These are phyloP conservation scores for Orestias chungarensis DNA, from an alignment of 2,797 vertebrate species.

Conservation along the genomic window DNA sequence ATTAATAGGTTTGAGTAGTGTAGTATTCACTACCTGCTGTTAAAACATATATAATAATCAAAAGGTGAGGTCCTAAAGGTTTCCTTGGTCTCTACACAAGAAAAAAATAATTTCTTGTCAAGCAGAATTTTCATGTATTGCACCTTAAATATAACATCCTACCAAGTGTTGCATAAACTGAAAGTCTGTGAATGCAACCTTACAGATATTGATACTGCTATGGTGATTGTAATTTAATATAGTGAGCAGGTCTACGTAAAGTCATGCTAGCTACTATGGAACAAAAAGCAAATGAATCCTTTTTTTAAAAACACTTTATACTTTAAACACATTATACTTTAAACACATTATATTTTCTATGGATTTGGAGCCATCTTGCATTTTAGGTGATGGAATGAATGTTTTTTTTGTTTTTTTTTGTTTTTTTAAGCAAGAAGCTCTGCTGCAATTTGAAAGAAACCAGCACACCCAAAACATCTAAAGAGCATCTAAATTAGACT, in stretches of 20 bases:
- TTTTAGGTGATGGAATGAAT: background rate
- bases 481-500: constrained; percentile 4
- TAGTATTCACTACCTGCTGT: background rate
- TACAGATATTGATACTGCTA: background rate
- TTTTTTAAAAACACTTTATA: no score
- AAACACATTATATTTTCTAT: background rate
- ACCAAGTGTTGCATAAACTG: background rate
- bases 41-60: no score
- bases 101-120: no score
- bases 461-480: constrained; percentile 2
- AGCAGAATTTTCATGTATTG: background rate
- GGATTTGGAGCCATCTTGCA: background rate
- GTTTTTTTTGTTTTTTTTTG: background rate
- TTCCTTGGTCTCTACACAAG: background rate
- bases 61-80: background rate
- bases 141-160: background rate
- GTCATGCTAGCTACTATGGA: no score
- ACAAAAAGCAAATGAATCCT: no score
- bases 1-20: no score
- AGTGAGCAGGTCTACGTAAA: background rate
- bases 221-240: background rate
- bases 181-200: background rate
- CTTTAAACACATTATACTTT: background rate
- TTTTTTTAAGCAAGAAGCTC: background rate
- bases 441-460: background rate